phyloP scores from a whole-genome alignment of 2,797 vertebrate genomes.

The Cyclopterus lumpus region DNA sequence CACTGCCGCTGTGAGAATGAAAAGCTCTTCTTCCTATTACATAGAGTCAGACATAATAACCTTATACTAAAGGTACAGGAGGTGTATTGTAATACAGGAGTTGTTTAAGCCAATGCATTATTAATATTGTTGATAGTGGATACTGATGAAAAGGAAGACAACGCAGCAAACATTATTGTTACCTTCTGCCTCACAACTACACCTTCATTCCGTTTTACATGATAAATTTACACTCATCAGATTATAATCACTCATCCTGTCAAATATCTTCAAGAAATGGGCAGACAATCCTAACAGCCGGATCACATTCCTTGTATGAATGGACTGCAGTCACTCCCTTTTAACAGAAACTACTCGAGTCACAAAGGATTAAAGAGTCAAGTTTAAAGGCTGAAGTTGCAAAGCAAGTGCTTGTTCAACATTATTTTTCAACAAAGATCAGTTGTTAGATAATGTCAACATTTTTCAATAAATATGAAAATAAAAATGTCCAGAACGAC shows the following conservation, averaged over 20 bases:
- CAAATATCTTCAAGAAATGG: conserved; percentile 12
- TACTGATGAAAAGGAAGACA: conserved; percentile 43
- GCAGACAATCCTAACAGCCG: conserved; percentile 16
- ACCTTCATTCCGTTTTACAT: background rate
- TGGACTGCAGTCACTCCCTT: conserved; percentile 63
- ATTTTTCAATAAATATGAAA: conserved; percentile 1
- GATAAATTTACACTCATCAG: background rate
- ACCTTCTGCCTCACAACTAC: background rate
- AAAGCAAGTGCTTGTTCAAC: background rate
- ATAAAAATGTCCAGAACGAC: conserved; percentile 24
- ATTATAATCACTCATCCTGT: conserved; percentile 18
- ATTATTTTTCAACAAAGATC: conserved; percentile 13
- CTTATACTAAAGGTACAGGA: background rate
- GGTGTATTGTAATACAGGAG: conserved; percentile 1
- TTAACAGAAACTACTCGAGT: conserved; percentile 55
- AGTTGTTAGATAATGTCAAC: conserved; percentile 18
- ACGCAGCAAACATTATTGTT: conserved; percentile 37
- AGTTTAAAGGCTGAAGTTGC: conserved; percentile 21
- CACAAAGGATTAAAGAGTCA: conserved; percentile 14
- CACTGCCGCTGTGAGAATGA: background rate
- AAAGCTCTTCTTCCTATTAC: background rate
- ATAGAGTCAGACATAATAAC: conserved; percentile 7
- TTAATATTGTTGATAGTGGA: conserved; percentile 54
- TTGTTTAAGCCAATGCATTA: conserved; percentile 49
- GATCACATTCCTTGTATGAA: conserved; percentile 63